Evolutionary conservation across 2,888 invertebrate genomes (phyloP), one percentile per base, ranked within the genome.

Genomic region (Pardosa pseudoannulata): DNA sequence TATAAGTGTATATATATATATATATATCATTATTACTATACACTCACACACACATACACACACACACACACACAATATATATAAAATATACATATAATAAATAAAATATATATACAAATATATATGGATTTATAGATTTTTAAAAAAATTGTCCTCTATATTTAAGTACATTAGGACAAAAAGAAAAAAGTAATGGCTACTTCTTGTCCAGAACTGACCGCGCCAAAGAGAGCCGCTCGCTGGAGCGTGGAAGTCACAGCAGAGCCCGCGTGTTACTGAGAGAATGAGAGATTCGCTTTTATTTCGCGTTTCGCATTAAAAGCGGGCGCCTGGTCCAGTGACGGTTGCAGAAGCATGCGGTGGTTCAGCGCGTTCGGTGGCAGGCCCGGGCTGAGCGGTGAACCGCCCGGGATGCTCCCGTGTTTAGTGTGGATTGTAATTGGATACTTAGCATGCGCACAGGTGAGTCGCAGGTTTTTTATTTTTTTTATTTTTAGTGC

Each of bases 341-440:
- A 46, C 46, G 46, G 46, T 46, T 46, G 68, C 81, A 81, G 81
- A 81, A 81, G 81, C 68, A 81, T 81, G 81, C 74, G 81, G 81
- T 81, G 67, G 56, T 64, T 79, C 79, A 41, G 71, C 74, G 68
- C 56, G 74, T 23, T 56, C 68, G 81, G n/a, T 56, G 74, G 73
- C 36, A 50, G 16, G 23, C 27, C n/a, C 80, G 67, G 31, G 28
- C n/a, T 16, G 28, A 32, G 73, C 65, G 67, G 50, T 46, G 65
- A 65, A 31, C 73, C 46, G 46, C 46, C 65, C 5, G 56, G 56
- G 11, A 56, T 56, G 1, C 23, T 16, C 11, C 1, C 23, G 13
- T 56, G 23, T 23, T 5, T 56, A 56, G 23, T 56, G 19, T 56
- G 2, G n/a, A 23, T 56, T 56, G 3, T 56, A 2, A 23, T 56